Base-by-base conservation (phyloP, 2,797 vertebrate species). In the Sebastes oblongus region DNA sequence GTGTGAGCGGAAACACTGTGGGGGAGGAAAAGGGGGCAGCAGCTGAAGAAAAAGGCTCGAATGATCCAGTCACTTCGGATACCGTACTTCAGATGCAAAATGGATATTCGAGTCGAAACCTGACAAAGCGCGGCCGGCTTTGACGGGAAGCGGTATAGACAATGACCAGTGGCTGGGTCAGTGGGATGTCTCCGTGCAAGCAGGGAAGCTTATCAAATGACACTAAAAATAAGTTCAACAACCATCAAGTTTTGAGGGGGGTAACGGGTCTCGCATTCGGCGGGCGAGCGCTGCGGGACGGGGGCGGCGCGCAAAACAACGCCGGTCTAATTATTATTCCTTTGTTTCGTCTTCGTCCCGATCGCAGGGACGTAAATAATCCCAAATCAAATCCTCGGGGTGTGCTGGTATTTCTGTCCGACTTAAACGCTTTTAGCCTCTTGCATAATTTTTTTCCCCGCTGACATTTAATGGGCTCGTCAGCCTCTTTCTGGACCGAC, bases 121-220 rank as follows among this genome's bases (percentile, higher is more conserved):
- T 98, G 98, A 98, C 98, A 98, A 98, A 97, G 96, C 91, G 92
- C 93, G 96, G 96, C 93, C 96, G 89, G 95, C 96, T 97, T 99
- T 99, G 98, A 99, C 95, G 97, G 95, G 96, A 97, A 99, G 96
- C 92, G 92, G 97, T 98, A 98, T 97, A 97, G 98, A 99, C 98
- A 99, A 97, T 99, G 98, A 99, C 98, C 98, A 98, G 98, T 98
- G 98, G 97, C 98, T 95, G 97, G 98, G 98, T 99, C 98, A 98
- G 97, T 97, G 97, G 97, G 96, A 97, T 97, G 97, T 98, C 98
- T 98, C 94, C 90, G 96, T 95, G 96, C 78, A 93, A 94, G 96
- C 96, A 93, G 96, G 95, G 93, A 95, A 95, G 96, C 97, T 97
- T 97, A 97, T 98, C 98, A 99, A 96, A 96, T 99, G 98, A 99